Base-by-base conservation (phyloP, 2,113 vertebrate genomes). In the Plotosus lineatus region DNA sequence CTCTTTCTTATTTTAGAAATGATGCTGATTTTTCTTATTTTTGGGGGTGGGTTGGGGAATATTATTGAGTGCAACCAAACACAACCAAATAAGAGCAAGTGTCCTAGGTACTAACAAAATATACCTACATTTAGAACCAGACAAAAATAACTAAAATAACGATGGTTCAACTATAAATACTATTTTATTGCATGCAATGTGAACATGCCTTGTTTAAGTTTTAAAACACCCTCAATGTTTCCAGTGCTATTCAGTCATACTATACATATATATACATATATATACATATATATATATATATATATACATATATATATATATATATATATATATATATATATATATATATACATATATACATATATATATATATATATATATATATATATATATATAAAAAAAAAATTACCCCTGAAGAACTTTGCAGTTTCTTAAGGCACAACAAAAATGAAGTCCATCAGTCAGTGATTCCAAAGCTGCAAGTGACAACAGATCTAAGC, bases 401-500 rank as follows among this genome's bases (percentile, higher is more conserved):
- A n/a, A n/a, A n/a, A n/a, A n/a, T n/a, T n/a, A 33, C 11, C 33
- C 51, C 51, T 75, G 33, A 26, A 40, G 36, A 14, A 75, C 23
- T n/a, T 40, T 56, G 36, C 26, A 40, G 73, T 40, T 75, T 75
- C 51, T 14, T 7, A 5, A 42, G 33, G 73, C 73, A 75, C 51
- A 75, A 75, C 11, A 75, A 75, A 75, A 12, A 75, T 56, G 51
- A 56, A 75, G 33, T 1, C 69, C 23, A 3, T 72, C 42, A 33
- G 28, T 36, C 46, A 33, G 44, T 44, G 65, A 31, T 23, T 21
- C 51, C 53, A 38, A 36, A 60, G 21, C 76, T 66, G 8, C 23
- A 68, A 38, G 53, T 17, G 15, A 23, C n/a, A 71, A 21, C 51
- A 33, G 7, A 4, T n/a, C n/a, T n/a, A n/a, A 68, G 38, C n/a